Evolutionary conservation across 2,888 invertebrate genomes (phyloP).

Genomic region (Gastracanthus pulcherrimus): DNA sequence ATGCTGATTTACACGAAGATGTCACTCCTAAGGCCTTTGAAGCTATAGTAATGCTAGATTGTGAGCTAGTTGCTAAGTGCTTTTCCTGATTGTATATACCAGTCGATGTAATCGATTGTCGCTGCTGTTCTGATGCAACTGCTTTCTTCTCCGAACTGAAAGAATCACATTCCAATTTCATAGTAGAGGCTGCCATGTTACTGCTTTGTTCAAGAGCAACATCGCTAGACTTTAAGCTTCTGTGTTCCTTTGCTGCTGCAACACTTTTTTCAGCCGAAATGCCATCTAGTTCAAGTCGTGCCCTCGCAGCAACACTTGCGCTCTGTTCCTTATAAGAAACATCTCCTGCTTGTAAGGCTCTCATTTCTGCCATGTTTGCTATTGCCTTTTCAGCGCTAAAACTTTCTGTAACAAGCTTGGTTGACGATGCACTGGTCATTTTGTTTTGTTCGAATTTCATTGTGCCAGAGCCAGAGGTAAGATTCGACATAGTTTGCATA

Average conservation of each 20-base stretch:
- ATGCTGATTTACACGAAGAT: conserved; percentile 70
- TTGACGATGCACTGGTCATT: conserved; percentile 87
- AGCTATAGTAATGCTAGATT: conserved; percentile 89
- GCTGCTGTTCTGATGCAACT: conserved; percentile 84
- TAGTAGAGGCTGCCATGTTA: conserved; percentile 89
- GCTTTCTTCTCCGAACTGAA: too few species aligned
- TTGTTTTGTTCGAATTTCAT: conserved; percentile 91
- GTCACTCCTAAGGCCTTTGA: conserved; percentile 83
- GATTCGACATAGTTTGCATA: conserved; percentile 60
- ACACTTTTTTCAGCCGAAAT: conserved; percentile 92
- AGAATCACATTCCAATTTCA: conserved; percentile 92
- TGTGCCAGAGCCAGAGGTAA: conserved; percentile 80
- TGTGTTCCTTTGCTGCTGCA: conserved; percentile 90
- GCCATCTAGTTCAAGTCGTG: conserved; percentile 90
- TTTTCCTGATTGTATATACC: conserved; percentile 89
- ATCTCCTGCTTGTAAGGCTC: conserved; percentile 89
- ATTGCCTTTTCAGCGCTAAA: conserved; percentile 89
- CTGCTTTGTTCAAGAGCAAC: conserved; percentile 91
- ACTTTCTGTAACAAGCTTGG: conserved; percentile 89
- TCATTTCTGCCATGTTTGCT: conserved; percentile 85
- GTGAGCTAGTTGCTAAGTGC: conserved; percentile 86
- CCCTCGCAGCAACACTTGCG: conserved; percentile 87
- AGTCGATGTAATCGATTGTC: conserved; percentile 88
- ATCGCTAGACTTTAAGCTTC: conserved; percentile 90
- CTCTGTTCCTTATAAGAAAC: conserved; percentile 89